A percentile compares a stretch with the other conserved stretches of the same genome.
Evolutionary conservation across 2,888 invertebrate genomes (phyloP).

Genomic region (Mesorhabditis sp.): DNA sequence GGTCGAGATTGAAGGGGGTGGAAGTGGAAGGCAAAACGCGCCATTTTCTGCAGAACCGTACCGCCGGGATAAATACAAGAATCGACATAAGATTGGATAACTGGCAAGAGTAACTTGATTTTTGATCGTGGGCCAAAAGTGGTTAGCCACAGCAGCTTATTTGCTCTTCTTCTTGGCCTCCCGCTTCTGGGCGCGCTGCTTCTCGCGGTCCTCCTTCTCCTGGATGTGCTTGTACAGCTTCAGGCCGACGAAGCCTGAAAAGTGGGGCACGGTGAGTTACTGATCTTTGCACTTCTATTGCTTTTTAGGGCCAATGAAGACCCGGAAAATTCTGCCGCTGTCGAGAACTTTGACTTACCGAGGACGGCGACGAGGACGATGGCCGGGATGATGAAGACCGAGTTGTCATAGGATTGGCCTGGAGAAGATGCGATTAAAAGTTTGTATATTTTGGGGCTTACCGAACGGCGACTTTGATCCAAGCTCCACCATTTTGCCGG

Average conservation of each 20-base stretch:
- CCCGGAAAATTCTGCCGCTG: not conserved
- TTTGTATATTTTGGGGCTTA: not conserved
- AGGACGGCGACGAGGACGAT: constrained; percentile 75
- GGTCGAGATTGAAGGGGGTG: no score
- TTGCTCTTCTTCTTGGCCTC: not conserved
- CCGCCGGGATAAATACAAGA: no score
- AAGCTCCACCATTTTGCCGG: constrained; percentile 36
- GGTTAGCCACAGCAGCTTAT: not conserved
- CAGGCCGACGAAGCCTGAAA: not conserved
- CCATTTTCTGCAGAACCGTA: no score
- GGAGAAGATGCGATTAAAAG: not conserved
- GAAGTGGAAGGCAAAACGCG: no score
- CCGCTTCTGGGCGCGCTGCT: not conserved
- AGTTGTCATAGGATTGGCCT: constrained; percentile 70
- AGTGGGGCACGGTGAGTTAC: not conserved
- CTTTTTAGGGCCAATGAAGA: not conserved
- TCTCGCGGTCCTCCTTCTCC: not conserved
- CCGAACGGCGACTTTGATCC: constrained; percentile 36
- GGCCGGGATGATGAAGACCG: constrained; percentile 80
- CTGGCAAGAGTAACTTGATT: no score
- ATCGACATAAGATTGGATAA: no score
- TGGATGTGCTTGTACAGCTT: not conserved
- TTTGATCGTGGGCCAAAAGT: no score
- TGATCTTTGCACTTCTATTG: not conserved
- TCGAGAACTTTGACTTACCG: constrained; percentile 66